Evolutionary conservation across 2,888 invertebrate genomes (phyloP).

Genomic region (Chymomyza procnemis): DNA sequence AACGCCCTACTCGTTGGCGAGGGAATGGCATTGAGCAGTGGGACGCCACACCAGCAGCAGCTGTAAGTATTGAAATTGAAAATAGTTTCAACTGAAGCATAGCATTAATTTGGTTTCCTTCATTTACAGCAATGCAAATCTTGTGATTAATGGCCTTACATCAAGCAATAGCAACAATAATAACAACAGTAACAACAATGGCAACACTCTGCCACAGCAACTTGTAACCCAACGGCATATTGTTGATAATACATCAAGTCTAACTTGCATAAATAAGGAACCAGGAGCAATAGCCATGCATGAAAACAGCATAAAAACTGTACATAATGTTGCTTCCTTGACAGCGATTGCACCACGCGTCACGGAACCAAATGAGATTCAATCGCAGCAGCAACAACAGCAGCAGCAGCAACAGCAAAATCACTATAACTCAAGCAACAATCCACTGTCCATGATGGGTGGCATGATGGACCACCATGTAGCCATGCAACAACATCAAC

Average conservation of each 20-base stretch:
- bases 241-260: conserved; percentile 33
- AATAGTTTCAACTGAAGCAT: neutral
- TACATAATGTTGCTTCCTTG: conserved; percentile 1
- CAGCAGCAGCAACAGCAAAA: conserved; percentile 45
- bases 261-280: conserved; percentile 42
- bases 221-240: conserved; percentile 37
- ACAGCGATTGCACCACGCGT: conserved; percentile 26
- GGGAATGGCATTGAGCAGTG: conserved; percentile 5
- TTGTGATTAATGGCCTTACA: conserved; percentile 75
- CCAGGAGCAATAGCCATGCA: conserved; percentile 28
- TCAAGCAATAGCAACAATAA: conserved; percentile 66
- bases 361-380: conserved; percentile 51
- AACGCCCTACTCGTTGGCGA: conserved; percentile 46
- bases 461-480: conserved; percentile 73
- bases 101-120: neutral
- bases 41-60: conserved; percentile 42
- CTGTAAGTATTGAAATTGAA: conserved; percentile 47
- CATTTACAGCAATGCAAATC: conserved; percentile 53
- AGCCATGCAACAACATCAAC: conserved; percentile 43
- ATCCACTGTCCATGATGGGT: conserved; percentile 73
- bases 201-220: conserved; percentile 46
- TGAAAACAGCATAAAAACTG: conserved; percentile 22
- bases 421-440: conserved; percentile 61
- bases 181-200: conserved; percentile 41
- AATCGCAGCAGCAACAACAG: conserved; percentile 40